Evolutionary conservation across 2,888 invertebrate genomes (phyloP), one percentile per base, ranked within the genome.

Genomic region (Taenaris catops): DNA sequence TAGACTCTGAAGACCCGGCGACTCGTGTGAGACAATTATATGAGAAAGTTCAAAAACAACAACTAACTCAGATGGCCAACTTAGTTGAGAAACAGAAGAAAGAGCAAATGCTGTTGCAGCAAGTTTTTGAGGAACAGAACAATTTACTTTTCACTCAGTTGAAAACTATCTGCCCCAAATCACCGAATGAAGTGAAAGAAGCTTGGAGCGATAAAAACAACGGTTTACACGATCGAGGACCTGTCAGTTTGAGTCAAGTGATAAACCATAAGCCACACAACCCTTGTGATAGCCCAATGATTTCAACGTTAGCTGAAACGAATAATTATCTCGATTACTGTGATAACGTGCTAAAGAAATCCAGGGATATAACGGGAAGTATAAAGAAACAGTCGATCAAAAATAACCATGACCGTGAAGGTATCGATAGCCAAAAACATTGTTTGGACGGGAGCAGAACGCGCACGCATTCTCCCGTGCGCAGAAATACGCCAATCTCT

Each of bases 61-160:
- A 94, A 55, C 84, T 90, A 3, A 69, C 83, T 19, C 90, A 92
- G 59, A 90, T 93, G 87, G 71, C 87, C 0, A 88, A 83, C 32
- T 62, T 93, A 29, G 78, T 92, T 1, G 87, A 89, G 17, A 89
- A 90, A 34, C 92, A 93, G 55, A 89, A 90, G 38, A 80, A 76
- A 26, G 92, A 93, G 55, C 92, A 92, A 51, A 64, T 86, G 25
- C 65, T 88, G 11, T 69, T 93, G 46, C 90, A 91, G 50, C 83
- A 90, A 51, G 86, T 89, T 23, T 93, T 93, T 50, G 91, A 92
- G 45, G 88, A 88, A 27, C 92, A 93, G 55, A 91, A 92, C 54
- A 83, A 81, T 41, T 63, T 89, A 38, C 65, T 93, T 1, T 75
- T 90, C 64, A 86, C 71, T 31, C 84, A 83, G 42, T 49, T 84